Percentiles rank a stretch among this genome's conserved stretches.
phyloP scores from a whole-genome alignment of 2,797 vertebrate genomes.

The Orientallactaga sibirica region DNA sequence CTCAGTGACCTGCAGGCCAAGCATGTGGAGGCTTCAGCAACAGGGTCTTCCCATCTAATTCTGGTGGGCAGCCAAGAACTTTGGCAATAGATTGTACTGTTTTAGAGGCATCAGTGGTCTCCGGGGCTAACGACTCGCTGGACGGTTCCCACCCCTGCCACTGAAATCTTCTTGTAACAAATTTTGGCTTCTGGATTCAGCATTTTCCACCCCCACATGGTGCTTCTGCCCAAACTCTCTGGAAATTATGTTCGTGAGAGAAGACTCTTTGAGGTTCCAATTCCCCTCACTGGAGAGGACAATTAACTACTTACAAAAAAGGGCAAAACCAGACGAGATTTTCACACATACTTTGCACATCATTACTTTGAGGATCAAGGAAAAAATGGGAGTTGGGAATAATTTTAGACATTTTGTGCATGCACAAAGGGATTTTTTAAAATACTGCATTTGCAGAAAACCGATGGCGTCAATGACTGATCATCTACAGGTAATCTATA shows the following conservation, averaged over 20 bases:
- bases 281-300: background rate
- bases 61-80: no score
- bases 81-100: no score
- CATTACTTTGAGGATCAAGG: slow-evolving; percentile 15
- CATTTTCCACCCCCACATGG: no score
- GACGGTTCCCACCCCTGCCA: no score
- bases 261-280: background rate
- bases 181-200: no score
- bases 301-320: slow-evolving; percentile 37
- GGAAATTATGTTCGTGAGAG: slow-evolving; percentile 15
- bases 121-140: no score
- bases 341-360: slow-evolving; percentile 6
- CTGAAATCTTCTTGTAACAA: no score
- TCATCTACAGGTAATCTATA: slow-evolving; percentile 27
- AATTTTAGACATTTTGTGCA: background rate
- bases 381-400: background rate
- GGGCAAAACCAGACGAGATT: background rate
- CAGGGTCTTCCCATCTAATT: no score
- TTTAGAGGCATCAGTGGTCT: no score
- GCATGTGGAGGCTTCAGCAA: no score
- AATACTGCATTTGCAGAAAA: background rate
- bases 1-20: no score
- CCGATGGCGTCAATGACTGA: background rate
- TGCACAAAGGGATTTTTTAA: background rate
- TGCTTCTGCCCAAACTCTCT: background rate